Conservation (phyloP, 2,888 invertebrate species). For the Ellobium chinense region DNA sequence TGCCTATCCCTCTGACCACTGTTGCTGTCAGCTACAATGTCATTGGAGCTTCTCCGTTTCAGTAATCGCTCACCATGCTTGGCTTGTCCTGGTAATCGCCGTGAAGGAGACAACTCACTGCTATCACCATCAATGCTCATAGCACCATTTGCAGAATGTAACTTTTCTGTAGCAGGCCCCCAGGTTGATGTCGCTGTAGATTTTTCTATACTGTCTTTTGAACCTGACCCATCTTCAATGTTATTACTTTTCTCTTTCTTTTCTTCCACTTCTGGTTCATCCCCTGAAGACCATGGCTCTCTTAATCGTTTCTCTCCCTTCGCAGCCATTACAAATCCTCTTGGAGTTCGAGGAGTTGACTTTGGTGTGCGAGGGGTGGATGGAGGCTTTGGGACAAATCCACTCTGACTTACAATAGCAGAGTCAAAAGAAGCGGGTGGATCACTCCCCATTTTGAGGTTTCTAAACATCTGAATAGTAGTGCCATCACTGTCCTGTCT, state of each 20-base stretch:
- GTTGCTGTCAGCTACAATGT: neutral
- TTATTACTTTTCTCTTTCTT: conserved; percentile 33
- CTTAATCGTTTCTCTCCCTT: conserved; percentile 64
- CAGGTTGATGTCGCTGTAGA: neutral
- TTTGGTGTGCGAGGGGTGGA: conserved; percentile 58
- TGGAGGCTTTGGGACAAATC: conserved; percentile 70
- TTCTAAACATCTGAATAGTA: conserved; percentile 42
- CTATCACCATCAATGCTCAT: neutral
- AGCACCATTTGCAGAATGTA: neutral
- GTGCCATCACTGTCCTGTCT: neutral
- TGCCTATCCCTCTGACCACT: neutral
- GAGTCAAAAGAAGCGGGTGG: conserved; percentile 61
- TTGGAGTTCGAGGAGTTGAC: conserved; percentile 51
- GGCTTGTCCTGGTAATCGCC: neutral
- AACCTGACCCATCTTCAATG: neutral
- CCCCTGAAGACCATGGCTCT: conserved; percentile 64
- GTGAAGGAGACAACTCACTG: neutral
- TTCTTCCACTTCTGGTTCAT: conserved; percentile 60
- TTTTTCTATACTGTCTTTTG: neutral
- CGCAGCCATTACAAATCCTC: conserved; percentile 40
- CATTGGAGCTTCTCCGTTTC: conserved; percentile 17
- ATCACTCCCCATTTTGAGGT: conserved; percentile 65
- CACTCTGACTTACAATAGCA: conserved; percentile 57
- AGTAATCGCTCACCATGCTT: neutral
- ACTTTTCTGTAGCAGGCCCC: neutral